These are phyloP conservation scores for Drosophila sordidula DNA, from an alignment of 2,888 invertebrate species.

Conservation along the genomic window DNA sequence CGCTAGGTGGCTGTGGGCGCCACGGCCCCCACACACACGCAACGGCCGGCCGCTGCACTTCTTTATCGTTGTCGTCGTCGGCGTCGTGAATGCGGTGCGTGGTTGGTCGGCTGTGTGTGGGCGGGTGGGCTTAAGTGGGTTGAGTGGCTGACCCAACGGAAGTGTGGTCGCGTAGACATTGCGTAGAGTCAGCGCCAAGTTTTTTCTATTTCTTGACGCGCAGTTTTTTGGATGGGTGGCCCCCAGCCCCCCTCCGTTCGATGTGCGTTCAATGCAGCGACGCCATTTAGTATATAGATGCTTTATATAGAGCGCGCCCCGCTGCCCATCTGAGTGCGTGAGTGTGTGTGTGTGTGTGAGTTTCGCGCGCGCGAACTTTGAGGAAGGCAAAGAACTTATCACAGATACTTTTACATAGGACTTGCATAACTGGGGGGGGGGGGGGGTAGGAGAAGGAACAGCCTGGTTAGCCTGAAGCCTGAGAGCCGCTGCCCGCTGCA, in stretches of 20 bases:
- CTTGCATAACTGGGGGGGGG: slow-evolving; percentile 10
- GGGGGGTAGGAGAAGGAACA: neutral
- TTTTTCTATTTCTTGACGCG: slow-evolving; percentile 74
- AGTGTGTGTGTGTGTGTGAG: slow-evolving; percentile 25
- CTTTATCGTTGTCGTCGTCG: slow-evolving; percentile 41
- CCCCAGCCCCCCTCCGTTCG: slow-evolving; percentile 9
- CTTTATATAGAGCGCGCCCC: slow-evolving; percentile 36
- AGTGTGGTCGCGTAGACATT: slow-evolving; percentile 77
- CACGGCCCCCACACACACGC: slow-evolving; percentile 17
- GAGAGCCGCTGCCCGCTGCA: slow-evolving; percentile 55
- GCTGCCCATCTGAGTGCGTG: slow-evolving; percentile 21
- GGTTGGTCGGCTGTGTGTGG: slow-evolving; percentile 63
- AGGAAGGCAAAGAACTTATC: slow-evolving; percentile 75
- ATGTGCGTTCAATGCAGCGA: slow-evolving; percentile 53
- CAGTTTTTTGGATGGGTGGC: slow-evolving; percentile 29
- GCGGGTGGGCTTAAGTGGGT: slow-evolving; percentile 11
- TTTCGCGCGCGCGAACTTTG: slow-evolving; percentile 75
- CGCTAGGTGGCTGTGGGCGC: slow-evolving; percentile 16
- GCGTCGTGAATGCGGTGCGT: slow-evolving; percentile 53
- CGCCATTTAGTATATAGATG: slow-evolving; percentile 53
- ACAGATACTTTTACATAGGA: slow-evolving; percentile 67
- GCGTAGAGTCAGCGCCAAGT: slow-evolving; percentile 72
- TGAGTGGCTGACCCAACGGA: slow-evolving; percentile 43
- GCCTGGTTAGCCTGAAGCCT: slow-evolving; percentile 2
- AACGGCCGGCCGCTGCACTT: slow-evolving; percentile 60